Evolutionary conservation across 2,113 vertebrate genomes (phyloP).

Genomic region (Phrynosoma blainvillii): DNA sequence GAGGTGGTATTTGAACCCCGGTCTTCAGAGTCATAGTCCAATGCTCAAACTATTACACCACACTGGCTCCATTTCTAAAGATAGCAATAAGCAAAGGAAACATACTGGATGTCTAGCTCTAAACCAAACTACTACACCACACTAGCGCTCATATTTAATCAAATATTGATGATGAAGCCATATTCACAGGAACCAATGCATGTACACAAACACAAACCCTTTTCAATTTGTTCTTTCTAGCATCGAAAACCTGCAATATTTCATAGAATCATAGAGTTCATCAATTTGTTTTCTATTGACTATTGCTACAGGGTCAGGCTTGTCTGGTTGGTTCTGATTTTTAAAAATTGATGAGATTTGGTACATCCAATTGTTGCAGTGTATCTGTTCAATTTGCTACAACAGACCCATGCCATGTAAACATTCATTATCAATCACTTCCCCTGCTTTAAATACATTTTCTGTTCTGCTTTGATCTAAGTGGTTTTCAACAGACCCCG

Average conservation of each 20-base stretch:
- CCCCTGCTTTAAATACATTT: background rate
- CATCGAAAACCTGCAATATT: background rate
- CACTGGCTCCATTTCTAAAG: no score
- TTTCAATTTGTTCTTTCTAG: background rate
- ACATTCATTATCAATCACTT: background rate
- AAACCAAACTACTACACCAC: no score
- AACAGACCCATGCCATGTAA: background rate
- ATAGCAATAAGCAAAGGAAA: no score
- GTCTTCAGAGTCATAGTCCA: no score
- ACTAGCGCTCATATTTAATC: no score
- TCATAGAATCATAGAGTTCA: background rate
- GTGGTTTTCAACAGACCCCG: background rate
- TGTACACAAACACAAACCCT: no score
- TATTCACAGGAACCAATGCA: background rate
- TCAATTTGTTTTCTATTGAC: background rate
- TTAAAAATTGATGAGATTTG: background rate
- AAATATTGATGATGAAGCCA: no score
- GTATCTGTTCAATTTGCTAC: background rate
- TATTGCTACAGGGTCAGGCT: background rate
- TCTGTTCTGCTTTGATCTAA: background rate
- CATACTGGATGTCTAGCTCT: no score
- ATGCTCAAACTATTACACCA: no score
- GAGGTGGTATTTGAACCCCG: no score
- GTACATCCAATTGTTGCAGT: background rate
- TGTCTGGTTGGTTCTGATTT: background rate